Base-by-base conservation (phyloP, 1,140 invertebrate genomes). In the Saccostrea cuccullata region DNA sequence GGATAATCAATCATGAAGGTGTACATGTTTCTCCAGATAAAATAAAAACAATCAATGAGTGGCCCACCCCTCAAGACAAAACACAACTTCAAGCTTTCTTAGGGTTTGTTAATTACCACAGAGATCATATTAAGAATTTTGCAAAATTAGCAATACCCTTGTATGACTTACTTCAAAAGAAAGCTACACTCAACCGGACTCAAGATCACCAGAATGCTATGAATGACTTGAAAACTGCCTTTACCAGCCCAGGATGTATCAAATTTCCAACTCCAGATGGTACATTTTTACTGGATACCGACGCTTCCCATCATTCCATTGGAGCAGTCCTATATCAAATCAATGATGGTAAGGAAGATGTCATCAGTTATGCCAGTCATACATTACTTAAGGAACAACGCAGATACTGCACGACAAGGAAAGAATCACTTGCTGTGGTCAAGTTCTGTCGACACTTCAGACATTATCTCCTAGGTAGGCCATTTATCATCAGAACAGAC, bases 101-200 rank as follows among this genome's bases (percentile, higher is more conserved):
- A 15, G 58, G 85, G 36, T 67, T 67, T 30, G 64, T 70, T 11
- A 89, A 86, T 47, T 90, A 90, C 55, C 88, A 90, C 30, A 40
- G 87, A 1, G 11, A 55, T 2, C 89, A 89, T 56, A 70, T 90
- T 6, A 58, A 84, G 26, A 82, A 86, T 13, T 89, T 58, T 60
- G 60, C 82, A 12, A 70, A 73, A n/a, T 55, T 70, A 17, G 82
- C 82, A 2, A 26, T 4, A 6, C 84, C 87, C 2, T 55, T 88
- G 12, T 12, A 77, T 13, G 6, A 20, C 0, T 12, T 88, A 20
- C 9, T 84, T 2, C n/a, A 67, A 13, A 85, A 85, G 36, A 26
- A 60, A 40, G 64, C 83, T 36, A 36, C 0, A n/a, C 60, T 70
- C 55, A 1, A 0, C 8, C 36, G 67, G 87, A n/a, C 1, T 8